Percentiles rank a stretch among this genome's conserved stretches.
Evolutionary conservation across 1,140 invertebrate species (phyloP).

Genomic region (Brachionus asplanchnoidis): DNA sequence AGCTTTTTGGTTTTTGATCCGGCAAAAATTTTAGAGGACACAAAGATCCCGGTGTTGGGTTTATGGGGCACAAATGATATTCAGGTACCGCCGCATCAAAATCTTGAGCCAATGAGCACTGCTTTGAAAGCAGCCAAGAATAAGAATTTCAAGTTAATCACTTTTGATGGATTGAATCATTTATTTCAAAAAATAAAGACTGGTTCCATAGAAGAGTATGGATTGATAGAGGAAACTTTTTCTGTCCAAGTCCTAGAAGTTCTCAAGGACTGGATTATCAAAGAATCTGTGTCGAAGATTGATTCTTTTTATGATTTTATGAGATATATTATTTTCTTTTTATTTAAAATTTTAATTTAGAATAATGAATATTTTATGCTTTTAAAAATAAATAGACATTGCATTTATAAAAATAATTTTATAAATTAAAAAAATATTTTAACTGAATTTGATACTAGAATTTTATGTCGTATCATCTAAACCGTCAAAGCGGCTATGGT

Average conservation of each 20-base stretch:
- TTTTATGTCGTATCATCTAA: too few relatives aligned
- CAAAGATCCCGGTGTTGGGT: background rate
- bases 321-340: background rate
- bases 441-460: too few relatives aligned
- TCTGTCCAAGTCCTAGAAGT: background rate
- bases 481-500: too few relatives aligned
- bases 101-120: background rate
- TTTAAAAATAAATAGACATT: too few relatives aligned
- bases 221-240: background rate
- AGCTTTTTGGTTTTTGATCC: background rate
- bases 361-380: too few relatives aligned
- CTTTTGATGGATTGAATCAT: slow-evolving; percentile 10
- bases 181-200: background rate
- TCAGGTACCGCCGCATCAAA: background rate
- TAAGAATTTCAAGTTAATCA: background rate
- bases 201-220: background rate
- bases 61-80: background rate
- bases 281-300: background rate
- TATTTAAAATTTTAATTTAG: background rate
- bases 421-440: too few relatives aligned
- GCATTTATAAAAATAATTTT: too few relatives aligned
- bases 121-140: background rate
- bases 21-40: background rate
- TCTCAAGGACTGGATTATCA: background rate
- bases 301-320: background rate